phyloP scores from a whole-genome alignment of 2,888 invertebrate species.

The Dryobotodes eremita region DNA sequence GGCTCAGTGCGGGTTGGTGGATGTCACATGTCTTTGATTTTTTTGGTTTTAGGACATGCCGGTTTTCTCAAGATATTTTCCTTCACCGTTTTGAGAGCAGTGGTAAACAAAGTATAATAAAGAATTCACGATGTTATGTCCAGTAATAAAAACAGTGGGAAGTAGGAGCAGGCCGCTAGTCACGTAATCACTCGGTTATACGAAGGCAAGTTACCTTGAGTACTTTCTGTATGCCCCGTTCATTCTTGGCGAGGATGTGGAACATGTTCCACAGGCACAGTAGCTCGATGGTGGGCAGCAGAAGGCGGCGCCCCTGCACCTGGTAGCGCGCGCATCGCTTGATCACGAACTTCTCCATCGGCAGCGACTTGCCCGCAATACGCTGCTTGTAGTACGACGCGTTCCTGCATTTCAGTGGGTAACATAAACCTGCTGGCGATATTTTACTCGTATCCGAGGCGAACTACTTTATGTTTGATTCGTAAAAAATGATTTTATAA shows the following conservation, averaged over 20 bases:
- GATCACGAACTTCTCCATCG: conserved; percentile 99
- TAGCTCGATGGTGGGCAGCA: conserved; percentile 96
- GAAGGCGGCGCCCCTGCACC: conserved; percentile 93
- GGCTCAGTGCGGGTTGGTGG: neutral
- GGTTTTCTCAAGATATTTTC: neutral
- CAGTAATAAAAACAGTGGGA: neutral
- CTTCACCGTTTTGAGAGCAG: neutral
- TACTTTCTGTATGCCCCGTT: conserved; percentile 91
- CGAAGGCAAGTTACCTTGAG: conserved; percentile 86
- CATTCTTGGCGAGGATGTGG: conserved; percentile 94
- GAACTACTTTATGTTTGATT: neutral
- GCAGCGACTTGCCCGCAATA: conserved; percentile 98
- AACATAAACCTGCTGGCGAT: neutral
- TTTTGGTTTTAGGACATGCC: neutral
- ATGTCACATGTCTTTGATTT: neutral
- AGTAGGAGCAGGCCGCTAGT: too few relatives aligned
- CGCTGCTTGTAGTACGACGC: conserved; percentile 96
- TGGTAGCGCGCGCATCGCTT: conserved; percentile 95
- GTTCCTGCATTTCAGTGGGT: conserved; percentile 87
- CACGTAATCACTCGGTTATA: neutral
- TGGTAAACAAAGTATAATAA: neutral
- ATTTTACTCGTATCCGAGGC: too few relatives aligned
- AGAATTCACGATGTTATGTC: too few relatives aligned
- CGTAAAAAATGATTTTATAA: neutral
- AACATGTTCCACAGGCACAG: conserved; percentile 98